Conservation (phyloP, 2,797 vertebrate genomes). For the Simalia tracyae region DNA sequence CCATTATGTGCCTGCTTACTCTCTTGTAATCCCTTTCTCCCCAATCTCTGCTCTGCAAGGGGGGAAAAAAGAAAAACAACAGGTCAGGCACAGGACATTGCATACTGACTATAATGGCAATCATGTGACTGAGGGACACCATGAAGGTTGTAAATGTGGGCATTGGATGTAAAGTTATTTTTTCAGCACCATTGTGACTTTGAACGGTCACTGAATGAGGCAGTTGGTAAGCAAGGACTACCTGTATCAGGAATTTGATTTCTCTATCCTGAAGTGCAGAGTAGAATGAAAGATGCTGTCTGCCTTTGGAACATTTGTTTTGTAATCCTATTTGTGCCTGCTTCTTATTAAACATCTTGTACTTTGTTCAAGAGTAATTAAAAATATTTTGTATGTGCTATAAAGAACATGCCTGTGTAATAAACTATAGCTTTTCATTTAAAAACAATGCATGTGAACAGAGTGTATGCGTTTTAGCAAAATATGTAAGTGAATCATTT, state of each 20-base stretch:
- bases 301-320: neutral
- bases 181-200: neutral
- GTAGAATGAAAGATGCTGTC: neutral
- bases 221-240: neutral
- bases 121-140: neutral
- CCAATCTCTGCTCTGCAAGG: neutral
- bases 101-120: neutral
- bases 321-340: neutral
- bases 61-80: neutral
- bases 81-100: neutral
- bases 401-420: neutral
- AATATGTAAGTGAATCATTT: neutral
- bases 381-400: neutral
- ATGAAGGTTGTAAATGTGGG: neutral
- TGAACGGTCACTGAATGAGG: neutral
- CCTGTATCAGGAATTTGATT: neutral
- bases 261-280: neutral
- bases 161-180: neutral
- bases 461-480: neutral
- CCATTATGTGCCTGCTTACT: neutral
- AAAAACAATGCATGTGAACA: neutral
- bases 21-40: neutral
- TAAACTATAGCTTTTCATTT: neutral
- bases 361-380: neutral
- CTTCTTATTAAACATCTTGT: neutral